Base-by-base conservation (phyloP, 1,140 invertebrate species). In the Diorhabda sublineata region DNA sequence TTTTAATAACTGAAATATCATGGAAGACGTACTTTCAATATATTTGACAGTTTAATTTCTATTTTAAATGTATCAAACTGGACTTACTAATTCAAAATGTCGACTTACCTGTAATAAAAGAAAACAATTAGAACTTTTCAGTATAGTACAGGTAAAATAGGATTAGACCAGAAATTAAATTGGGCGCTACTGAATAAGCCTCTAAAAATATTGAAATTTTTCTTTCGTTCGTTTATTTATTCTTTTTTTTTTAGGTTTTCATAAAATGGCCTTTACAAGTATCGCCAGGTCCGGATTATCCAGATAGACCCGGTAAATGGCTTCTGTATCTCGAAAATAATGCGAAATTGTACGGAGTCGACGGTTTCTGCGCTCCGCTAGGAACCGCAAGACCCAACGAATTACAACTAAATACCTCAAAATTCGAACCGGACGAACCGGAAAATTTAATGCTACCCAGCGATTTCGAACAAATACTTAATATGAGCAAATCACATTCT, bases 241-340 rank as follows among this genome's bases (percentile, higher is more conserved):
- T 52, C 4, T 52, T 52, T 52, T 3, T n/a, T 26, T 52, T 52
- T 3, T 52, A 52, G 47, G 47, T 52, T 8, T 52, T n/a, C 43
- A 91, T 98, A 68, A 85, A 88, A 2, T 97, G 96, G 96, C 96
- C 96, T 0, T 90, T 91, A 77, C 93, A 97, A 83, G 89, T 97
- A 2, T 89, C 90, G 41, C 93, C 90, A 74, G 87, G 90, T 9
- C 89, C 88, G 73, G 78, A 84, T 8, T 69, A 66, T 4, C 92
- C 92, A 44, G 96, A 96, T 80, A 95, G 94, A 89, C 82, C 75
- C 52, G 93, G 93, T 58, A 97, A 97, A 81, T 96, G 95, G 90
- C 83, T 98, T 7, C 83, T 97, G 0, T 98, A 98, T 79, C 84
- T 96, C 58, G 94, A 96, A 81, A 89, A 91, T 69, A 74, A 85